phyloP scores from a whole-genome alignment of 2,113 vertebrate species.

The Cyanoramphus novaezelandiae region DNA sequence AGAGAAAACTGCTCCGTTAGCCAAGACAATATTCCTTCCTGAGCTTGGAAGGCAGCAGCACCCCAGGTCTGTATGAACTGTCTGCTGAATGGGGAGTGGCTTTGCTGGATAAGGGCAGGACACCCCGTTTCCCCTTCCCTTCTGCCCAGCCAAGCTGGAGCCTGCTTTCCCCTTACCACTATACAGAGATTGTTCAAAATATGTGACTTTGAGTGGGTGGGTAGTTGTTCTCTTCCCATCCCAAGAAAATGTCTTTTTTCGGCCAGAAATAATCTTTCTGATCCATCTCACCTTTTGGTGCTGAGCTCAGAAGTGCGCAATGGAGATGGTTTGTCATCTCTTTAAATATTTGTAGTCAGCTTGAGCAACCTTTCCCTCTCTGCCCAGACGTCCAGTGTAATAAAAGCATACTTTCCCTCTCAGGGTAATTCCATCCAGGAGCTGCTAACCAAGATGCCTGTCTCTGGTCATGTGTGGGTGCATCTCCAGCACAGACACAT shows the following conservation, averaged over 20 bases:
- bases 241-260: not conserved
- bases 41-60: not conserved
- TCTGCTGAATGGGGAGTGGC: not conserved
- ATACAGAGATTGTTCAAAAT: not conserved
- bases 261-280: not conserved
- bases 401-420: not conserved
- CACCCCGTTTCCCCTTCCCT: not conserved
- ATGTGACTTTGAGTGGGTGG: not conserved
- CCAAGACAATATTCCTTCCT: not conserved
- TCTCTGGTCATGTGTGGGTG: not conserved
- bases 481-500: not conserved
- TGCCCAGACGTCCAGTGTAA: not conserved
- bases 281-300: not conserved
- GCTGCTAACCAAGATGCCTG: accelerated
- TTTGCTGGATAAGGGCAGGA: not conserved
- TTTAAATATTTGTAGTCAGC: not conserved
- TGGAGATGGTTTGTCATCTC: not conserved
- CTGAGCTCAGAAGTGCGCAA: not conserved
- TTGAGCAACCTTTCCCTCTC: not conserved
- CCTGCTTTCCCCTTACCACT: accelerated
- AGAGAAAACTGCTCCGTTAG: not conserved
- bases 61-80: not conserved
- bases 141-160: not conserved
- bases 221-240: not conserved
- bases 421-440: not conserved